Percentiles rank a stretch among this genome's conserved stretches.
phyloP scores from a whole-genome alignment of 2,888 invertebrate genomes.

The Leucophora obtusa region DNA sequence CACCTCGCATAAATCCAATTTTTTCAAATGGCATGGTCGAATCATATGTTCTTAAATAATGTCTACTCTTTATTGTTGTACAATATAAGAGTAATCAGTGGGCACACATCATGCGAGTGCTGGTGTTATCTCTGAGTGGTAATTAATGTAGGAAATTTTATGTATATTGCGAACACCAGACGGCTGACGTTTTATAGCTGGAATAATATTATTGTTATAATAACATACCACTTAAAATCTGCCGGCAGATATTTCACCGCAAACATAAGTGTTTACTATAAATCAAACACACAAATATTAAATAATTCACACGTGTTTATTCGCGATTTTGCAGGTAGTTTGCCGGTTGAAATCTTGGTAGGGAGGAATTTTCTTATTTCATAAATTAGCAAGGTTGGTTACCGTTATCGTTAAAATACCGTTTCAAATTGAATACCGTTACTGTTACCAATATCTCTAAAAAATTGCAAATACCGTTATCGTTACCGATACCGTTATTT shows the following conservation, averaged over 20 bases:
- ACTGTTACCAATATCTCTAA: too few relatives aligned
- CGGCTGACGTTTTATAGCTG: neutral
- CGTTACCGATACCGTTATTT: too few relatives aligned
- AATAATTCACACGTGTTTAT: neutral
- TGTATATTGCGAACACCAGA: constrained; percentile 1
- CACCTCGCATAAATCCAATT: neutral
- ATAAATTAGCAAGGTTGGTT: too few relatives aligned
- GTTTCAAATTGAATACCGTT: too few relatives aligned
- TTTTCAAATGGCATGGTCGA: neutral
- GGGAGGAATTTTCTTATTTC: neutral
- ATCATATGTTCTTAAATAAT: neutral
- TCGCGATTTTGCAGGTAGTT: neutral
- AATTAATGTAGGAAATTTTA: neutral
- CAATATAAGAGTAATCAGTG: neutral
- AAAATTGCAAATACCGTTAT: too few relatives aligned
- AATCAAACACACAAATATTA: neutral
- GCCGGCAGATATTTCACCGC: neutral
- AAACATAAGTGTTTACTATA: neutral
- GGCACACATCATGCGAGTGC: neutral
- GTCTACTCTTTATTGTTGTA: neutral
- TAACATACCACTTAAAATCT: neutral
- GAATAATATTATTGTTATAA: neutral
- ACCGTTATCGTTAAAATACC: too few relatives aligned
- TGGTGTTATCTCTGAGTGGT: constrained; percentile 5
- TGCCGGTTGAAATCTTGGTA: neutral